A percentile compares a stretch with the other conserved stretches of the same genome.
Conservation (phyloP, 2,797 vertebrate genomes). For the Enteromius viviparus region DNA sequence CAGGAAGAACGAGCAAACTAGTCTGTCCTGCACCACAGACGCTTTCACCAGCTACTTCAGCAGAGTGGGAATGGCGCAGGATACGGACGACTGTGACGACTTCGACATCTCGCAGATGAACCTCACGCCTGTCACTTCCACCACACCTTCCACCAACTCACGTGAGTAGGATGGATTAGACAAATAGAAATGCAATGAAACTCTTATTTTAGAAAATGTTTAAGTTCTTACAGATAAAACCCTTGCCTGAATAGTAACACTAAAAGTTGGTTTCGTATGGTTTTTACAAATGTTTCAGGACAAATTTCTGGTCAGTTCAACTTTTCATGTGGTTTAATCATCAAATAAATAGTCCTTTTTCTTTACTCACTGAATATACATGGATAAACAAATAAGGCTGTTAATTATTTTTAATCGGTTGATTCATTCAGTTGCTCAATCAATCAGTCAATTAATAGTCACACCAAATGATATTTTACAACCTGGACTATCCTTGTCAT, state of each 20-base stretch:
- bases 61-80: constrained; percentile 96
- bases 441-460: not conserved
- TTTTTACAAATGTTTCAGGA: not conserved
- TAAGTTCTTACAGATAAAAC: not conserved
- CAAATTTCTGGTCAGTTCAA: not conserved
- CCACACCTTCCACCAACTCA: constrained; percentile 96
- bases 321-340: not conserved
- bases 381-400: not conserved
- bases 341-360: not conserved
- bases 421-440: not conserved
- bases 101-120: constrained; percentile 99
- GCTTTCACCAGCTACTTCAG: constrained; percentile 96
- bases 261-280: not conserved
- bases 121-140: constrained; percentile 97
- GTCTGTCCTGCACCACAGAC: constrained; percentile 91
- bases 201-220: not conserved
- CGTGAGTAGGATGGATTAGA: constrained; percentile 79
- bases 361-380: not conserved
- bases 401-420: not conserved
- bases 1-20: constrained; percentile 87
- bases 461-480: not conserved
- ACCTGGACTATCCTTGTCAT: not conserved
- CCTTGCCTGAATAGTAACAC: too few species aligned
- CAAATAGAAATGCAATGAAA: too few species aligned
- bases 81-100: constrained; percentile 97